Percentiles rank a stretch among this genome's conserved stretches.
Evolutionary conservation across 2,888 invertebrate species (phyloP).

Genomic region (Phyllotreta cruciferae): DNA sequence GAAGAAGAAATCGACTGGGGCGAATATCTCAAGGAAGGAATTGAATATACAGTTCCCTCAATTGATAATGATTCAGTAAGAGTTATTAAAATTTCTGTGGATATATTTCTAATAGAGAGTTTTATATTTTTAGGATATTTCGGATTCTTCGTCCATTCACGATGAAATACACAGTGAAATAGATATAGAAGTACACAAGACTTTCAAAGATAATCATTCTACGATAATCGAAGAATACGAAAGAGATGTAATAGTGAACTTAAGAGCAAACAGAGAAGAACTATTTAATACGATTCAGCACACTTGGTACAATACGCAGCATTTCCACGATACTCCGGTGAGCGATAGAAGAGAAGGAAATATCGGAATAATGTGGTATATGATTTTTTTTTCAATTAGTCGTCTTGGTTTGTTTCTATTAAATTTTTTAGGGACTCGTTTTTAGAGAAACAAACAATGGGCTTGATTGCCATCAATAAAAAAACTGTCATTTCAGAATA

Average conservation of each 20-base stretch:
- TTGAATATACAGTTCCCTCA: constrained; percentile 48
- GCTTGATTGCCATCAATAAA: constrained; percentile 46
- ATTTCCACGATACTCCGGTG: constrained; percentile 46
- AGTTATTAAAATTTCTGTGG: not conserved
- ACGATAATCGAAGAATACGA: constrained; percentile 14
- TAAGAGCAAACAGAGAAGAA: constrained; percentile 45
- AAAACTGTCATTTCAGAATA: constrained; percentile 55
- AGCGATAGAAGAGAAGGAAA: constrained; percentile 53
- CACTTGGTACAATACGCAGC: constrained; percentile 52
- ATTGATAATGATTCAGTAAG: constrained; percentile 46
- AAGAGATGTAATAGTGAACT: constrained; percentile 44
- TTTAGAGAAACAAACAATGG: constrained; percentile 47
- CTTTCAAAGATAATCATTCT: not conserved
- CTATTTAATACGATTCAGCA: constrained; percentile 51
- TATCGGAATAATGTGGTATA: constrained; percentile 54
- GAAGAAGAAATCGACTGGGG: constrained; percentile 62
- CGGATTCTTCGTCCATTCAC: constrained; percentile 34
- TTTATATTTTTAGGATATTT: constrained; percentile 37
- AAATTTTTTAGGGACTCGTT: constrained; percentile 51
- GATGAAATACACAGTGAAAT: constrained; percentile 27
- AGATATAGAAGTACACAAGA: constrained; percentile 5
- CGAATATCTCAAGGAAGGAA: constrained; percentile 61
- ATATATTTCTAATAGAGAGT: too few relatives aligned
- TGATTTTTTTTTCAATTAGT: constrained; percentile 6
- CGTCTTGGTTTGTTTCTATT: not conserved